Base-by-base conservation (phyloP, 1,140 invertebrate species). In the Panagrolaimus sp. region DNA sequence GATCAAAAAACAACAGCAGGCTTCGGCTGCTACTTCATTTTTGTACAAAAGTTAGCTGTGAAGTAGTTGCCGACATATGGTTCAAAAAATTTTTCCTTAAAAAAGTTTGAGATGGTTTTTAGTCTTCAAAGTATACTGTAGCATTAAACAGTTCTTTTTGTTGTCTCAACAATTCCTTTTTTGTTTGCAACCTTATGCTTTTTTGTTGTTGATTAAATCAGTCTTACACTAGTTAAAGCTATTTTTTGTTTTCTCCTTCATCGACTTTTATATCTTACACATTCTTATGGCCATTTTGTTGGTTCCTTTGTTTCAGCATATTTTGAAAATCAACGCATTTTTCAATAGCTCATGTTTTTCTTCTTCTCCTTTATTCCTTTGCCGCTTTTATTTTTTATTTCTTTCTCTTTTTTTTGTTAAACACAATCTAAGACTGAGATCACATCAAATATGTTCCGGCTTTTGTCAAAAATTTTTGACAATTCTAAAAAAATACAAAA, bases 271-370 rank as follows among this genome's bases (percentile, higher is more conserved):
- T 38, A 38, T 38, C 31, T 38, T 38, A 2, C 2, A 38, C 31
- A 38, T 38, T 38, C 31, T 38, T 38, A 38, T 4, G 31, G 31
- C 31, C 31, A 38, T 57, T 27, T 57, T 57, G n/a, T 57, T 57
- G 51, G 27, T 27, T 20, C 51, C 51, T 27, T 57, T 57, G 20
- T 20, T 57, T 57, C 27, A 20, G n/a, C n/a, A 27, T 27, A 57
- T 57, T 57, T 20, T 57, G 20, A 20, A 57, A 57, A 57, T 57
- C 51, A 57, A 57, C 51, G 20, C 51, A 57, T 57, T 57, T 16
- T 9, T 16, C 20, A 20, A 11, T 20, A 27, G 51, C 51, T 38
- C 31, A 38, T 38, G 31, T 38, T 7, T 38, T n/a, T n/a, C n/a
- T n/a, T n/a, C n/a, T n/a, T n/a, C 31, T 38, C 31, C 7, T 57